These are phyloP conservation scores for Chionomys nivalis DNA, from an alignment of 2,113 vertebrate genomes.

Conservation along the genomic window DNA sequence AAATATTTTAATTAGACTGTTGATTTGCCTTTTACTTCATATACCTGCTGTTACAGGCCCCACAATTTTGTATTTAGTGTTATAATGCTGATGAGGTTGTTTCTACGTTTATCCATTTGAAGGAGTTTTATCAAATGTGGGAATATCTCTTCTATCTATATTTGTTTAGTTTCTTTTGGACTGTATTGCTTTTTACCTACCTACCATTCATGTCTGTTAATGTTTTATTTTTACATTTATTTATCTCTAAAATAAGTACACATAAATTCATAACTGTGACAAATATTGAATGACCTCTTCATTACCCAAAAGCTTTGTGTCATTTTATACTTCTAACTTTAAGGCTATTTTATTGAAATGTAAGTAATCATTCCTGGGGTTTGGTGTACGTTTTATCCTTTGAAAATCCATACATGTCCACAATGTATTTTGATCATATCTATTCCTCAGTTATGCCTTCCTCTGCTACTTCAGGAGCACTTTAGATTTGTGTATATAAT, in stretches of 20 bases:
- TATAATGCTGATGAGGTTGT: not conserved
- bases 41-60: not conserved
- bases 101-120: not conserved
- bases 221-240: not conserved
- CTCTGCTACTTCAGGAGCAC: not conserved
- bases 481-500: not conserved
- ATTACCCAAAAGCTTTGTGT: not conserved
- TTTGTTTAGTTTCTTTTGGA: not conserved
- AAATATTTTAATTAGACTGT: not conserved
- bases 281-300: not conserved
- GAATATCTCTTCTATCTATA: not conserved
- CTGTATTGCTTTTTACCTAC: not conserved
- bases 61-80: not conserved
- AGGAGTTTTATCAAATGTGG: not conserved
- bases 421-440: not conserved
- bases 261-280: not conserved
- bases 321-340: not conserved
- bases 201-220: not conserved
- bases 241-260: not conserved
- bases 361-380: not conserved
- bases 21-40: constrained; percentile 11
- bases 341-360: not conserved
- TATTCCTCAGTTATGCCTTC: not conserved
- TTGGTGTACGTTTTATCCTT: not conserved
- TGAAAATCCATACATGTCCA: not conserved